Conservation (phyloP, 2,797 vertebrate genomes). For the Pangasius mekongensis region DNA sequence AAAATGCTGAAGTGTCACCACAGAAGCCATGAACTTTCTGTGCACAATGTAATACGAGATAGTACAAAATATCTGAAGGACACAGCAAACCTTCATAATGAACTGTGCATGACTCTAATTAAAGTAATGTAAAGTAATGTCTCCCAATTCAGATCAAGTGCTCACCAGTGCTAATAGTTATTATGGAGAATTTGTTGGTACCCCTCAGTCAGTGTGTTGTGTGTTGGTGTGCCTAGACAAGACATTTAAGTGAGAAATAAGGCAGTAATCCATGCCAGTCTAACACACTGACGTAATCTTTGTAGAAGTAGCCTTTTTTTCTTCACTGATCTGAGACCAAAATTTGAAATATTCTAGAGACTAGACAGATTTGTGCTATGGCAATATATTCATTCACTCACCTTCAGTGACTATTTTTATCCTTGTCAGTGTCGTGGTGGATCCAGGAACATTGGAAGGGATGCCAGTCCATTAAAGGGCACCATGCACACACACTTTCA, state of each 20-base stretch:
- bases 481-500: not conserved
- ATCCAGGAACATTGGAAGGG: not conserved
- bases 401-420: not conserved
- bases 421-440: not conserved
- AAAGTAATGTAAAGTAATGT: not conserved
- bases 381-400: not conserved
- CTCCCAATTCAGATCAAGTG: not conserved
- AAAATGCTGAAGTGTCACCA: not conserved
- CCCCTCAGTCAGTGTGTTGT: not conserved
- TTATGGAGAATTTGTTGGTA: not conserved
- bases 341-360: not conserved
- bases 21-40: not conserved
- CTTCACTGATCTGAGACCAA: not conserved
- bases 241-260: not conserved
- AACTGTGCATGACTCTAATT: not conserved
- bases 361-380: not conserved
- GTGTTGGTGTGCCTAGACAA: not conserved
- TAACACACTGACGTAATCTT: not conserved
- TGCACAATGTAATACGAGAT: not conserved
- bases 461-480: not conserved
- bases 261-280: not conserved
- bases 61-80: not conserved
- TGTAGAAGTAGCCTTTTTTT: not conserved
- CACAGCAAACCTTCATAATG: not conserved
- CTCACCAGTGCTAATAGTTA: not conserved